Conservation (phyloP, 2,888 invertebrate species). For the Venusia cambrica region DNA sequence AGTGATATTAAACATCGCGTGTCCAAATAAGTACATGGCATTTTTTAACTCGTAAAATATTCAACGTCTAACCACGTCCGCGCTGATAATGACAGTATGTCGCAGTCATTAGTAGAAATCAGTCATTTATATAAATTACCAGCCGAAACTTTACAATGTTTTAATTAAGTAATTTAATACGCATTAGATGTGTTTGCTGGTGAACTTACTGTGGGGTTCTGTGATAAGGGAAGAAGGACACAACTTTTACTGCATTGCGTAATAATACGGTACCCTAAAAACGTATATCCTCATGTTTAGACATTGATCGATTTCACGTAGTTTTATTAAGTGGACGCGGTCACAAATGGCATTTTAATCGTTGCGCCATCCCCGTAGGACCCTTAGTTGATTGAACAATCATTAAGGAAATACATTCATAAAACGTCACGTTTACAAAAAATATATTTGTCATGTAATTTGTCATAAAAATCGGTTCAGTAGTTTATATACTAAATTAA, state of each 20-base stretch:
- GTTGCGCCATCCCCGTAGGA: constrained; percentile 12
- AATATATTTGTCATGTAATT: too few relatives aligned
- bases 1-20: constrained; percentile 5
- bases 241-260: background rate
- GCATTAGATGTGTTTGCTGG: constrained; percentile 16
- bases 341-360: constrained; percentile 27
- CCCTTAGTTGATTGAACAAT: constrained; percentile 9
- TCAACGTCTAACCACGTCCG: constrained; percentile 1
- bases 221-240: too few relatives aligned
- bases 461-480: too few relatives aligned
- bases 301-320: constrained; percentile 21
- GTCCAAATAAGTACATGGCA: background rate
- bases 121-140: constrained; percentile 21
- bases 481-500: too few relatives aligned
- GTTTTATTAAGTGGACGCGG: constrained; percentile 22
- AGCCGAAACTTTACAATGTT: constrained; percentile 11
- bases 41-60: constrained; percentile 2
- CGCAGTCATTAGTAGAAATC: constrained; percentile 20
- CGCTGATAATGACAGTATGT: constrained; percentile 6
- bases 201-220: constrained; percentile 4
- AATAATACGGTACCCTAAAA: constrained; percentile 4
- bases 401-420: too few relatives aligned
- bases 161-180: constrained; percentile 22
- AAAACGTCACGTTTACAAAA: too few relatives aligned
- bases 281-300: constrained; percentile 14